Evolutionary conservation across 2,888 invertebrate species (phyloP), one percentile per base, ranked within the genome.

Genomic region (Calephelis perditalis): DNA sequence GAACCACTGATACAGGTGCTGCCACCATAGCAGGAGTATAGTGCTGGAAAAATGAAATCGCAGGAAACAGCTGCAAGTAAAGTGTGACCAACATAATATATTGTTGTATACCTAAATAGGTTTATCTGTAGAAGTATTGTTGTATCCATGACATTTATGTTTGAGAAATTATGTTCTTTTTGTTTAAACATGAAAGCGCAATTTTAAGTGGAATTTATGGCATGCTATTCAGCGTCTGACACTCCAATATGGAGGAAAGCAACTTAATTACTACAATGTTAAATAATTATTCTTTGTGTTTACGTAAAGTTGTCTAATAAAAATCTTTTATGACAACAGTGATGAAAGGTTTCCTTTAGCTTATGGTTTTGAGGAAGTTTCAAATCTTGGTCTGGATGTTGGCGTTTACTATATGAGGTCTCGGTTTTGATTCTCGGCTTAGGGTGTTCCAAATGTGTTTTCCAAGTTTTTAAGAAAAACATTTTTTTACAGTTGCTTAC

Each of bases 141-240:
- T 52, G 35, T 26, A 52, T 26, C 15, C 11, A 26, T 52, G 52
- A 52, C 52, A 52, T 52, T 52, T 26, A 52, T 11, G 26, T 40
- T 7, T 7, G 5, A 52, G 35, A 35, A 52, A 52, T 52, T 52
- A 52, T 52, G 52, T 52, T 26, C 52, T 82, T 79, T 76, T 78
- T 73, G 74, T 81, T 77, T 75, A 84, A 87, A 71, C 84, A 74
- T 84, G 82, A 86, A 85, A 83, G 82, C 81, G 84, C 77, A 79
- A 84, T 87, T 84, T 73, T 68, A 72, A 78, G 73, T 73, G 78
- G 76, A 84, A 82, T 81, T 84, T 86, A 87, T 70, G 70, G 70
- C 75, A 76, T 73, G 77, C 78, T 86, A 82, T 77, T 78, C 75
- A 35, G 26, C 6, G 26, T 52, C 11, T 7, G 52, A 35, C 35